Base-by-base conservation (phyloP, 1,140 invertebrate genomes). In the Cotesia vestalis region DNA sequence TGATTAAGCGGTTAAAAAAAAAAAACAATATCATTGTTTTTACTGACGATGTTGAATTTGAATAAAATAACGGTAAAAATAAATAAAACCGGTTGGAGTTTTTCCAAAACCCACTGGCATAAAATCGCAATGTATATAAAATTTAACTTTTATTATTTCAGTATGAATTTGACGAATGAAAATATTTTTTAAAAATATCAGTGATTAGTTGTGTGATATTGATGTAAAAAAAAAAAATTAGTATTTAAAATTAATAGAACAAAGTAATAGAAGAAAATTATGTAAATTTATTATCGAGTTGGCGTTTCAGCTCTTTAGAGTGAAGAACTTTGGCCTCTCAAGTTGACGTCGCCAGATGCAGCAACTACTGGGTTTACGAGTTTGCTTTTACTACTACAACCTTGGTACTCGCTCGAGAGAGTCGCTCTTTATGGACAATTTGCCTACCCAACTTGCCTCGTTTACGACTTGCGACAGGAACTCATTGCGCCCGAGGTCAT, bases 281-380 rank as follows among this genome's bases (percentile, higher is more conserved):
- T 63, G 40, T 63, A 53, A 63, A 71, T 71, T 40, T 46, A 59
- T 52, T 62, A 36, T 62, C 34, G 38, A 40, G 46, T 62, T 4
- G 14, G 12, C 59, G 62, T 62, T 14, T n/a, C 20, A 52, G 34
- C 17, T 52, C 36, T 51, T 63, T 36, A 52, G 20, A 67, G 66
- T 6, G 66, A 55, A 67, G 14, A 67, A 51, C n/a, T 11, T 40
- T 66, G 40, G 66, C 14, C 66, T 55, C 66, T 67, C 40, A 67
- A 67, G 17, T 55, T 40, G 17, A 67, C 46, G 51, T 67, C 27
- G 66, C 66, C 40, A 40, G 40, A 51, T 52, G 46, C 20, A 55
- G 46, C 20, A 55, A 55, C 66, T 67, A 55, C 66, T 53, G 52
- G 27, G 40, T 67, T 67, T 55, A 67, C 66, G 66, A 55, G 63